phyloP scores from a whole-genome alignment of 2,113 vertebrate genomes.

The Alouatta palliata region DNA sequence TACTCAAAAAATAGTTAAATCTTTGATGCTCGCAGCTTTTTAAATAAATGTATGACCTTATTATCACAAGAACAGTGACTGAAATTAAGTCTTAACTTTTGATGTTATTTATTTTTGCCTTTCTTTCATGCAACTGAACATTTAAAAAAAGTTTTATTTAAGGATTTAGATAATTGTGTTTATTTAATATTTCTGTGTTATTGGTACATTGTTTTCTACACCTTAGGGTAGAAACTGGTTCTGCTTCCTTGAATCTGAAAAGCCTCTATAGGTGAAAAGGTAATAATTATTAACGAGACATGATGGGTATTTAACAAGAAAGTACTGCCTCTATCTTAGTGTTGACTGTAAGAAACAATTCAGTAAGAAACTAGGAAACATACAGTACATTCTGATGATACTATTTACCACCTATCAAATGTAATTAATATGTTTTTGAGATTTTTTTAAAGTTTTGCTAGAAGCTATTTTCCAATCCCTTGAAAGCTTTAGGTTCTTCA shows the following conservation, averaged over 20 bases:
- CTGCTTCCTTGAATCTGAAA: background rate
- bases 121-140: background rate
- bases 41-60: background rate
- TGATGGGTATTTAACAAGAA: background rate
- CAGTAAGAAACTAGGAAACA: background rate
- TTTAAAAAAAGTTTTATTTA: background rate
- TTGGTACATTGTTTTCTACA: background rate
- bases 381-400: background rate
- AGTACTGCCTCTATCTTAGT: background rate
- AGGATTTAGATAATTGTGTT: background rate
- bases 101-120: background rate
- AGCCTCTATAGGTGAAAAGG: background rate
- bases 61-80: background rate
- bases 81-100: background rate
- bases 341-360: background rate
- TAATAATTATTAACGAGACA: conserved; percentile 11
- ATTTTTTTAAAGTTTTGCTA: background rate
- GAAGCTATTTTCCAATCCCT: background rate
- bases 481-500: background rate
- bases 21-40: background rate
- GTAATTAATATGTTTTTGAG: background rate
- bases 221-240: background rate
- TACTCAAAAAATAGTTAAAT: background rate
- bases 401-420: background rate
- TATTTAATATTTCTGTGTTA: background rate